Evolutionary conservation across 2,888 invertebrate genomes (phyloP).

Genomic region (Cepaea hortensis): DNA sequence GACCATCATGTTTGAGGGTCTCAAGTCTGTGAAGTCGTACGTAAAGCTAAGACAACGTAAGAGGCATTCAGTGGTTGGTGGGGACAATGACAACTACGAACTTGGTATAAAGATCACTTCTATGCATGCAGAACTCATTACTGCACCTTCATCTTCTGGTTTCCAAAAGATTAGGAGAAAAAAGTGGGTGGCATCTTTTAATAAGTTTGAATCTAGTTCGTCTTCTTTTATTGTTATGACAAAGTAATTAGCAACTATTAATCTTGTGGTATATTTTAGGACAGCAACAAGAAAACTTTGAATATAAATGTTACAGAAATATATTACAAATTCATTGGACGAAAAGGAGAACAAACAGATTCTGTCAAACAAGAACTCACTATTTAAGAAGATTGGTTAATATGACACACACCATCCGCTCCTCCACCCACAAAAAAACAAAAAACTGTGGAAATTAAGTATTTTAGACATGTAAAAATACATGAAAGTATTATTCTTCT

Average conservation of each 20-base stretch:
- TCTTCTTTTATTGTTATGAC: background rate
- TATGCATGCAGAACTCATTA: slow-evolving; percentile 58
- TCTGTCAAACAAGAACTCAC: too few species aligned
- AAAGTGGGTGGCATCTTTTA: slow-evolving; percentile 19
- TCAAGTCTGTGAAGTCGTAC: slow-evolving; percentile 59
- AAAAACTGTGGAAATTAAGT: too few species aligned
- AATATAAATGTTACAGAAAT: too few species aligned
- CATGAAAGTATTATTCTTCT: too few species aligned
- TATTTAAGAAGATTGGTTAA: too few species aligned
- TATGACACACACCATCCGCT: too few species aligned
- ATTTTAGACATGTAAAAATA: too few species aligned
- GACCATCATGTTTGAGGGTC: slow-evolving; percentile 60
- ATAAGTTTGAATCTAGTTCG: background rate
- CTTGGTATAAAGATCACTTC: slow-evolving; percentile 36
- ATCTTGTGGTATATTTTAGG: too few species aligned
- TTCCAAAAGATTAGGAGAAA: slow-evolving; percentile 53
- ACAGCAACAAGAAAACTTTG: too few species aligned
- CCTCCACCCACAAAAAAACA: too few species aligned
- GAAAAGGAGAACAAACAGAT: too few species aligned
- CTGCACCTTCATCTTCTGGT: slow-evolving; percentile 55
- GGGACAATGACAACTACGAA: slow-evolving; percentile 54
- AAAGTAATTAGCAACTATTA: background rate
- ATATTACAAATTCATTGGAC: too few species aligned
- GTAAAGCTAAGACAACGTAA: slow-evolving; percentile 56
- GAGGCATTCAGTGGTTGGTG: slow-evolving; percentile 57